A percentile compares a stretch with the other conserved stretches of the same genome.
These are phyloP conservation scores for Coracopsis vasa DNA, from an alignment of 2,113 vertebrate species.

Conservation along the genomic window DNA sequence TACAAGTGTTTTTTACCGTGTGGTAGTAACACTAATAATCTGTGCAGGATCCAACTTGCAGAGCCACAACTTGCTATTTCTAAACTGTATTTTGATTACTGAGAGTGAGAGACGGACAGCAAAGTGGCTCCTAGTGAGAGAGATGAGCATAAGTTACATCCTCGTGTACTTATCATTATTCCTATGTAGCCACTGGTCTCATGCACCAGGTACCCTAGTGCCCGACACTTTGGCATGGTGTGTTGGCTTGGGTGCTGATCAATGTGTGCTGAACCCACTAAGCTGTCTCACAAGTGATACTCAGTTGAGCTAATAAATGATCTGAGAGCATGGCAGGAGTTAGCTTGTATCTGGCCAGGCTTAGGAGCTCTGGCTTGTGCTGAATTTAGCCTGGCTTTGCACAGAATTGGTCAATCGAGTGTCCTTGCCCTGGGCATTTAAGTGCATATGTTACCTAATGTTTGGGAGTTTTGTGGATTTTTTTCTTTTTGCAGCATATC, in stretches of 20 bases:
- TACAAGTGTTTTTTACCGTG: neutral
- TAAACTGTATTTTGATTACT: fast-evolving
- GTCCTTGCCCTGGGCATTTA: neutral
- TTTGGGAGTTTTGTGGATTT: neutral
- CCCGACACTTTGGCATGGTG: fast-evolving
- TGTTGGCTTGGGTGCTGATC: neutral
- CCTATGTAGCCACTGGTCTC: neutral
- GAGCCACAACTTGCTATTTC: neutral
- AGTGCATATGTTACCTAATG: neutral
- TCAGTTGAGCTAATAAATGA: neutral
- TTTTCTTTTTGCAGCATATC: neutral
- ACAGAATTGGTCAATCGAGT: neutral
- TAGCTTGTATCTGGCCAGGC: neutral
- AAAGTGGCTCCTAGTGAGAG: neutral
- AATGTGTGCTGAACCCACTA: neutral
- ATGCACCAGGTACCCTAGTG: neutral
- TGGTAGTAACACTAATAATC: neutral
- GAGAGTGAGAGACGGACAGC: neutral
- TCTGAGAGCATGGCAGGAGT: neutral
- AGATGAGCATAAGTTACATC: neutral
- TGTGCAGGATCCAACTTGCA: neutral
- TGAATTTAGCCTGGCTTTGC: neutral
- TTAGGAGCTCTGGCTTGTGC: neutral
- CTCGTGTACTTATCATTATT: neutral
- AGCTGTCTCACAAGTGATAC: neutral